A percentile compares a stretch with the other conserved stretches of the same genome.
Conservation (phyloP, 2,888 invertebrate species). For the Pseudeuparius sepicola region DNA sequence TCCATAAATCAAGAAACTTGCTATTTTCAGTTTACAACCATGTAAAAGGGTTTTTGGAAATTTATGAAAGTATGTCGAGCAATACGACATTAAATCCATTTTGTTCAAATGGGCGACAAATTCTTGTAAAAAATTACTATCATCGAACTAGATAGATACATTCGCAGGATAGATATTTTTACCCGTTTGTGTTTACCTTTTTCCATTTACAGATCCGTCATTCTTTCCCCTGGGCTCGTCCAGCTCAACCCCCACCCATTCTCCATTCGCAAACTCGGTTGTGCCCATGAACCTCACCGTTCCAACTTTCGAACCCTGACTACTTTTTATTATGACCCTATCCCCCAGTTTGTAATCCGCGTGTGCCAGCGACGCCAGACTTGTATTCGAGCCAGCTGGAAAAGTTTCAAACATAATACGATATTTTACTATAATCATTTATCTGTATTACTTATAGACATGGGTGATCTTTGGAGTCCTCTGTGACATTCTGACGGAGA, state of each 20-base stretch:
- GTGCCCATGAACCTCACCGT: conserved; percentile 74
- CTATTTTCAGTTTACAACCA: too few species aligned
- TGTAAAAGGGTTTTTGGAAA: too few species aligned
- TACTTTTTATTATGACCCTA: conserved; percentile 79
- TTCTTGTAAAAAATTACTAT: too few species aligned
- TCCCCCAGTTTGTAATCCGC: conserved; percentile 74
- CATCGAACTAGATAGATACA: too few species aligned
- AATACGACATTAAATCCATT: too few species aligned
- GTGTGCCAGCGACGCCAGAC: conserved; percentile 39
- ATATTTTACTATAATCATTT: too few species aligned
- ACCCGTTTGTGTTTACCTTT: conserved; percentile 54
- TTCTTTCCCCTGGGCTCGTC: conserved; percentile 93
- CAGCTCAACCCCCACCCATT: conserved; percentile 94
- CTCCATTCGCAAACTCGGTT: conserved; percentile 85
- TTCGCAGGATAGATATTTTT: too few species aligned
- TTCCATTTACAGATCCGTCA: conserved; percentile 87
- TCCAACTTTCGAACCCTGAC: conserved; percentile 82
- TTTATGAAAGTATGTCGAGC: too few species aligned
- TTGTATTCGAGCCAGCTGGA: conserved; percentile 44
- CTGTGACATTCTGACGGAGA: conserved; percentile 35
- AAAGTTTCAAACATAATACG: conserved; percentile 11
- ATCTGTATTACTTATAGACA: conserved; percentile 34
- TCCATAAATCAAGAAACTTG: too few species aligned
- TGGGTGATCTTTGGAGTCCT: conserved; percentile 30
- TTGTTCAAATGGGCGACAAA: too few species aligned